Base-by-base conservation (phyloP, 2,797 vertebrate species). In the Microchirus variegatus region DNA sequence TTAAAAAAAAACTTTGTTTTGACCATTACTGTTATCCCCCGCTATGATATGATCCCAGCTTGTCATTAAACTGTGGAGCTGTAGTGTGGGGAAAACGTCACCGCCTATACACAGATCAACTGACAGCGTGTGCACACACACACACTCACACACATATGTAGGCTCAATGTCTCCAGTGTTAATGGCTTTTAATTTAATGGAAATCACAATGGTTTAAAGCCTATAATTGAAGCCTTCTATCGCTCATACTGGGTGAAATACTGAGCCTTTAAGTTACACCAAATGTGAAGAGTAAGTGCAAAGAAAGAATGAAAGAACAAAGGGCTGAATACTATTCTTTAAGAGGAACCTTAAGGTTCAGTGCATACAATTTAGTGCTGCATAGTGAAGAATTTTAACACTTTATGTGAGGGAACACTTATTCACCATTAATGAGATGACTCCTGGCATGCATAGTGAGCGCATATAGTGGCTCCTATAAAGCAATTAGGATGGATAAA, bases 41-140 rank as follows among this genome's bases (percentile, higher is more conserved):
- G 49, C 37, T 19, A 43, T 36, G 37, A 36, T 49, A 22, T 36
- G 16, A 54, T 48, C 44, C 26, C 17, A 18, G 16, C 55, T 47
- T 16, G 44, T 26, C 50, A 43, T 48, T 35, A 42, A 46, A 40
- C 10, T 26, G 15, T 17, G 17, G 11, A 1, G 38, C 26, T 15
- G 13, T 36, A 45, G 15, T 26, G 31, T 14, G 52, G 37, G 4
- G 14, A 26, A 40, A 47, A 26, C 66, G 52, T 56, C 52, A 50
- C 13, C 15, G 41, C 10, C 49, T 47, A 26, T 51, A 60, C 47
- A 52, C 41, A 4, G 50, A 36, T 60, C 56, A 17, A 26, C 46
- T 26, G 50, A n/a, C 6, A 14, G 38, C 10, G 26, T n/a, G 26
- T 7, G 37, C 15, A 35, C 41, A 1, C 40, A 56, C 19, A 22